These are phyloP conservation scores for Xyliphius kryptos DNA, from an alignment of 2,113 vertebrate genomes.

Conservation along the genomic window DNA sequence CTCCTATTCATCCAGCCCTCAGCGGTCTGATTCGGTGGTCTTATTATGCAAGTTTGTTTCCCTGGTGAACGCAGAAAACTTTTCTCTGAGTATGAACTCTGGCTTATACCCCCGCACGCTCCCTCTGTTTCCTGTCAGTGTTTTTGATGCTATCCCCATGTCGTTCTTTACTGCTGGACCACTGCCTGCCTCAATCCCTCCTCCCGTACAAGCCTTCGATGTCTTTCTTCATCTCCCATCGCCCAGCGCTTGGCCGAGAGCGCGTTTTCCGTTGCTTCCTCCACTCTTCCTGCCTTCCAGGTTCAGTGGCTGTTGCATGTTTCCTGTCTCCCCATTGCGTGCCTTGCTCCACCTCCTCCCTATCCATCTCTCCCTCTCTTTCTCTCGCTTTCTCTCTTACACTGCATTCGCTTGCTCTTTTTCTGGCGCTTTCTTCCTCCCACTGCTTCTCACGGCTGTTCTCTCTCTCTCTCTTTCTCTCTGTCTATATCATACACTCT, in stretches of 20 bases:
- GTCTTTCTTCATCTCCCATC: slow-evolving; percentile 19
- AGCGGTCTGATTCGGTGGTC: neutral
- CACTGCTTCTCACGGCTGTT: slow-evolving; percentile 28
- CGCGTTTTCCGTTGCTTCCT: slow-evolving; percentile 40
- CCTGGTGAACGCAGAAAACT: slow-evolving; percentile 26
- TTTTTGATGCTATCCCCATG: slow-evolving; percentile 39
- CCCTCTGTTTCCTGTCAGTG: slow-evolving; percentile 30
- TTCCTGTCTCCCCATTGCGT: slow-evolving; percentile 44
- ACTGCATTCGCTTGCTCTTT: slow-evolving; percentile 36
- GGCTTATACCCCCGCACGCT: slow-evolving; percentile 35
- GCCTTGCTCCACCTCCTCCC: slow-evolving; percentile 34
- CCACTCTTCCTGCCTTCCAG: slow-evolving; percentile 48
- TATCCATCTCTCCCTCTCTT: slow-evolving; percentile 34
- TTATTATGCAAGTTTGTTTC: slow-evolving; percentile 12
- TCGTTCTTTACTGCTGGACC: slow-evolving; percentile 35
- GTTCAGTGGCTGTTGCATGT: slow-evolving; percentile 41
- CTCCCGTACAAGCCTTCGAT: slow-evolving; percentile 13
- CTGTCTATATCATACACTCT: slow-evolving; percentile 8
- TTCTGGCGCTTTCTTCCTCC: slow-evolving; percentile 41
- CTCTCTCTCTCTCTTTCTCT: slow-evolving; percentile 31
- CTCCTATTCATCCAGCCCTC: neutral
- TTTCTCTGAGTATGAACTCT: slow-evolving; percentile 29
- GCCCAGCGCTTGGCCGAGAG: slow-evolving; percentile 32
- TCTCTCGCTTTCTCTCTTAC: slow-evolving; percentile 29
- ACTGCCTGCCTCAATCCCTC: slow-evolving; percentile 41